Base-by-base conservation (phyloP, 2,888 invertebrate genomes). In the Zygogramma bicolorata region DNA sequence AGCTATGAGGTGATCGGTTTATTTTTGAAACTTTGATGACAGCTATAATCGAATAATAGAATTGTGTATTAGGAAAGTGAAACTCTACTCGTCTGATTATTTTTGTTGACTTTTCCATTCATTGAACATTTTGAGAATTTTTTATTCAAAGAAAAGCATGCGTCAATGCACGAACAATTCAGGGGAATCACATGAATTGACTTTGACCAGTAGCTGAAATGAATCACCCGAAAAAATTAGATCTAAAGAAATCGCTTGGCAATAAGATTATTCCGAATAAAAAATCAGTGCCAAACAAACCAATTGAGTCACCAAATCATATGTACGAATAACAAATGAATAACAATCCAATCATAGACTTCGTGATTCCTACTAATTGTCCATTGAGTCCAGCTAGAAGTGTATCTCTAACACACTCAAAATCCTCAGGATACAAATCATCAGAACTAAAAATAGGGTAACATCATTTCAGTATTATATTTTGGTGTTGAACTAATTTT, bases 401-500 rank as follows among this genome's bases (percentile, higher is more conserved):
- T 63, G 63, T 63, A 63, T 46, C 63, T 25, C 46, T 63, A 63
- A 40, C 63, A 63, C 25, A 63, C 29, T 46, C 29, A 29, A 46
- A 63, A 62, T 62, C 25, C 18, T 42, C 27, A 42, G 27, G 6
- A 46, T 18, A 63, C 63, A 63, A 63, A 63, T 63, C 63, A 63
- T 63, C 63, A 49, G 46, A 18, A 20, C 29, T 63, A 49, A 63
- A 63, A 63, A 63, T 63, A 63, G 27, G 29, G 49, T 29, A 49
- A 46, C 46, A 65, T 68, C 65, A 49, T 68, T 68, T 40, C 27
- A 40, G 68, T 65, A 71, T 71, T 57, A 68, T 68, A 72, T 68
- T 68, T 68, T 68, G 18, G 53, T 46, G 68, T 49, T 68, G 68
- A 25, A 60, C 68, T 72, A 72, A 68, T 59, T 72, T 68, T 72